These are phyloP conservation scores for Plagodis pulveraria DNA, from an alignment of 2,888 invertebrate genomes.

Conservation along the genomic window DNA sequence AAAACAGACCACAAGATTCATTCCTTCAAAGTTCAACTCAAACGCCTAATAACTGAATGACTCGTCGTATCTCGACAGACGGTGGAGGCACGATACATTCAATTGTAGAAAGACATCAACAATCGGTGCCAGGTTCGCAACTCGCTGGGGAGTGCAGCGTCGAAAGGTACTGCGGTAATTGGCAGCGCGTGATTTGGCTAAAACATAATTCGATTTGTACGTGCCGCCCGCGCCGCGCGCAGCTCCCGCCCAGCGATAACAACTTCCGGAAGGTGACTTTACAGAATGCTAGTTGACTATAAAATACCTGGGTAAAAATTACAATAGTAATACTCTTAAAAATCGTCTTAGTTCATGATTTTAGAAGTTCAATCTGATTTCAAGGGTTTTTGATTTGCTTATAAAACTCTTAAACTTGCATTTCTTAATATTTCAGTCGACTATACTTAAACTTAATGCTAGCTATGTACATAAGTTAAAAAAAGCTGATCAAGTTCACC, in stretches of 20 bases:
- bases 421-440: too few species aligned
- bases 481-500: too few species aligned
- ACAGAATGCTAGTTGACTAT: constrained; percentile 22
- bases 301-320: constrained; percentile 9
- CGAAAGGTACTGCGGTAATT: constrained; percentile 41
- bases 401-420: too few species aligned
- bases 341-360: too few species aligned
- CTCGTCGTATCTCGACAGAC: not conserved
- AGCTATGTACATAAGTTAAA: too few species aligned
- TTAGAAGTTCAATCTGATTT: too few species aligned
- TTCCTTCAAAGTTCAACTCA: not conserved
- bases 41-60: not conserved
- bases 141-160: constrained; percentile 39
- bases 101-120: constrained; percentile 18
- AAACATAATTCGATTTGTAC: constrained; percentile 59
- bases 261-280: constrained; percentile 32
- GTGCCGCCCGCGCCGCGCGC: constrained; percentile 27
- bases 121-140: constrained; percentile 24
- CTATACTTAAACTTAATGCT: too few species aligned
- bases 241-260: not conserved
- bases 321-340: constrained; percentile 9
- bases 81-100: constrained; percentile 4
- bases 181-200: constrained; percentile 52
- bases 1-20: not conserved
- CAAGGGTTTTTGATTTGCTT: too few species aligned